Evolutionary conservation across 2,888 invertebrate genomes (phyloP).

Genomic region (Oxycera nigricornis): DNA sequence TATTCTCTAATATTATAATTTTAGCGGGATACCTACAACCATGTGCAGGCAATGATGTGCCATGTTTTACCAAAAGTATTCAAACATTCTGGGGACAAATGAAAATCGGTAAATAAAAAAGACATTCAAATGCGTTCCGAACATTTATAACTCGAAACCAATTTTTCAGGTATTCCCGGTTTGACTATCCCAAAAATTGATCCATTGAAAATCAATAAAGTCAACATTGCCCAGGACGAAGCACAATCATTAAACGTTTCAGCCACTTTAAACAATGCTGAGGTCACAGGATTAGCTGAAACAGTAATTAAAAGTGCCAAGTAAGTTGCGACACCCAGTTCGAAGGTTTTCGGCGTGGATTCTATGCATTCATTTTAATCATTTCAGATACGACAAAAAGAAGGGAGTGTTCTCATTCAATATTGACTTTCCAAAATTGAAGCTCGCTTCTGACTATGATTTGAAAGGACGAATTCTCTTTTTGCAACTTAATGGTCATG

Average conservation of each 20-base stretch:
- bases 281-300: conserved; percentile 72
- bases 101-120: conserved; percentile 22
- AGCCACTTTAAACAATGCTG: conserved; percentile 73
- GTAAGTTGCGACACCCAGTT: conserved; percentile 59
- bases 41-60: neutral
- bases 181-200: conserved; percentile 68
- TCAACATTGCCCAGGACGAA: conserved; percentile 75
- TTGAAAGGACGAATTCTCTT: conserved; percentile 73
- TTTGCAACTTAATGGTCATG: conserved; percentile 73
- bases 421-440: conserved; percentile 69
- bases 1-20: no score
- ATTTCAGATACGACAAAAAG: conserved; percentile 10
- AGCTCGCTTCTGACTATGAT: conserved; percentile 74
- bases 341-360: neutral
- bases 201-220: conserved; percentile 71
- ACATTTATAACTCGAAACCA: neutral
- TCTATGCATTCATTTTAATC: neutral
- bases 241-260: conserved; percentile 75
- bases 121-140: neutral
- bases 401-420: conserved; percentile 13
- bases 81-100: conserved; percentile 13
- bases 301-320: conserved; percentile 70
- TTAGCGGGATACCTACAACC: conserved; percentile 1
- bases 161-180: conserved; percentile 57
- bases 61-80: conserved; percentile 16